Evolutionary conservation across 2,888 invertebrate genomes (phyloP).

Genomic region (Invenusta paracnida): DNA sequence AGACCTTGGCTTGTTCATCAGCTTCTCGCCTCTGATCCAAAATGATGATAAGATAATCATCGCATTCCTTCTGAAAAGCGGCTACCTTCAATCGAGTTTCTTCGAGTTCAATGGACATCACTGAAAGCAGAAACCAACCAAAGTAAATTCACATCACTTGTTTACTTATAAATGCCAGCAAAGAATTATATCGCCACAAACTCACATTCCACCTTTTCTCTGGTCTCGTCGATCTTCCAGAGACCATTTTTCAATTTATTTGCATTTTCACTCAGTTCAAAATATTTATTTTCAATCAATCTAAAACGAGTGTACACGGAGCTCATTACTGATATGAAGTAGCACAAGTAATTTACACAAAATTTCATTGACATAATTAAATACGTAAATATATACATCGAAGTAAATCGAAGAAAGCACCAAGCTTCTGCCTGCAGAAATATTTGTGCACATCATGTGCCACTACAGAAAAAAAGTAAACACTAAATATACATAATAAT

Average conservation of each 20-base stretch:
- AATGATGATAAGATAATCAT: conserved; percentile 77
- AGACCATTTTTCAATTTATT: conserved; percentile 75
- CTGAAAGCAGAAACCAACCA: conserved; percentile 48
- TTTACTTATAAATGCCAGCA: too few species aligned
- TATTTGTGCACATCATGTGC: too few species aligned
- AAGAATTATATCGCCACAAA: not conserved
- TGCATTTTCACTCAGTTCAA: conserved; percentile 70
- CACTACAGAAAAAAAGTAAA: too few species aligned
- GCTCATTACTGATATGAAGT: too few species aligned
- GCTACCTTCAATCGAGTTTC: conserved; percentile 68
- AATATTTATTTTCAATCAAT: conserved; percentile 70
- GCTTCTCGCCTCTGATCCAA: conserved; percentile 75
- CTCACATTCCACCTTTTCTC: conserved; percentile 68
- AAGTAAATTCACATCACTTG: not conserved
- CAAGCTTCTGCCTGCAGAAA: too few species aligned
- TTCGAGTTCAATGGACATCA: conserved; percentile 77
- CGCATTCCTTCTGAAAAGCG: conserved; percentile 76
- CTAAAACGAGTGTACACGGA: too few species aligned
- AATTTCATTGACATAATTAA: too few species aligned
- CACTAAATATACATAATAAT: too few species aligned
- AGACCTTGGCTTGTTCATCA: conserved; percentile 72
- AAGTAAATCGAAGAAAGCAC: too few species aligned
- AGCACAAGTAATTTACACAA: too few species aligned
- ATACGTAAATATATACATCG: too few species aligned
- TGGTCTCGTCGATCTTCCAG: conserved; percentile 80